Percentiles rank a stretch among this genome's conserved stretches.
These are phyloP conservation scores for Epinotia ramella DNA, from an alignment of 2,888 invertebrate genomes.

Conservation along the genomic window DNA sequence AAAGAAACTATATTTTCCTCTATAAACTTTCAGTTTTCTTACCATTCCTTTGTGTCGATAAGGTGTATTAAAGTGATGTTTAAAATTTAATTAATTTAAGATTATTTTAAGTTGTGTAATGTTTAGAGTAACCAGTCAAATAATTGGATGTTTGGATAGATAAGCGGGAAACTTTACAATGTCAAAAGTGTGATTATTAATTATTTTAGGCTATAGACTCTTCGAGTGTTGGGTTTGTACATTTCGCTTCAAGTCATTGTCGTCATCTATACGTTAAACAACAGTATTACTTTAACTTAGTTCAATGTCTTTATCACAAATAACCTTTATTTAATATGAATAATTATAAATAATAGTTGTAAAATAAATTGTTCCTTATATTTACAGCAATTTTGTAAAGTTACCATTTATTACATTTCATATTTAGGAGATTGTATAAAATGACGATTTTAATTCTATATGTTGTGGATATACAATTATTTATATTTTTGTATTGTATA, in stretches of 20 bases:
- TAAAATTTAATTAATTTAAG: slow-evolving; percentile 68
- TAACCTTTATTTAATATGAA: slow-evolving; percentile 6
- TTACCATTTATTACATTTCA: slow-evolving; percentile 38
- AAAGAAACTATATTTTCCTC: slow-evolving; percentile 80
- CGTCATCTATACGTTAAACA: slow-evolving; percentile 48
- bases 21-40: slow-evolving; percentile 73
- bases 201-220: slow-evolving; percentile 76
- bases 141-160: slow-evolving; percentile 80
- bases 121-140: slow-evolving; percentile 78
- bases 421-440: slow-evolving; percentile 39
- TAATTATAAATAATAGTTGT: slow-evolving; percentile 7
- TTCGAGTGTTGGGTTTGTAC: slow-evolving; percentile 75
- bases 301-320: slow-evolving; percentile 8
- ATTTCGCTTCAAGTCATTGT: slow-evolving; percentile 80
- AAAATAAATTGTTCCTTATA: slow-evolving; percentile 27
- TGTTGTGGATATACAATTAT: slow-evolving; percentile 38
- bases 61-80: slow-evolving; percentile 80
- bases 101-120: slow-evolving; percentile 74
- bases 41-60: slow-evolving; percentile 81
- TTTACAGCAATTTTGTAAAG: slow-evolving; percentile 35
- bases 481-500: slow-evolving; percentile 46
- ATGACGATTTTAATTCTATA: slow-evolving; percentile 32
- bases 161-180: slow-evolving; percentile 83
- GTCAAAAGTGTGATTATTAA: slow-evolving; percentile 84
- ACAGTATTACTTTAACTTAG: slow-evolving; percentile 5